These are phyloP conservation scores for Sclerurus mexicanus DNA, from an alignment of 2,113 vertebrate species.

Conservation along the genomic window DNA sequence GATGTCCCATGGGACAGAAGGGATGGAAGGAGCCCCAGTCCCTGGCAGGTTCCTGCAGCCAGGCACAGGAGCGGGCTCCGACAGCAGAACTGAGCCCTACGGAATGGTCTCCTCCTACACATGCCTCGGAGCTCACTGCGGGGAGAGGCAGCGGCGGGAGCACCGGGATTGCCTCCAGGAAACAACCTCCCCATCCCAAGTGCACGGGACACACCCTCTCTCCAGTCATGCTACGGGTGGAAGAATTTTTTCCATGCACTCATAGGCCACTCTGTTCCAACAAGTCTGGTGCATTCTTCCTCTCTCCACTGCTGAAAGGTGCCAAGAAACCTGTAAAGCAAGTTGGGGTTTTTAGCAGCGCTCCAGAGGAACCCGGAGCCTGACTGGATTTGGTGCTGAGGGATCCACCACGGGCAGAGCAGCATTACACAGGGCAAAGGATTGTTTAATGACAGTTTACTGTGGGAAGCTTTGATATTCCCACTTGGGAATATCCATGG, in stretches of 20 bases:
- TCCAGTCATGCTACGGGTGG: background rate
- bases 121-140: background rate
- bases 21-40: background rate
- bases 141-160: background rate
- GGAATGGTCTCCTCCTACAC: background rate
- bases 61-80: background rate
- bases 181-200: slow-evolving; percentile 16
- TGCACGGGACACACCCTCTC: background rate
- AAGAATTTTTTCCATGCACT: slow-evolving; percentile 7
- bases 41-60: background rate
- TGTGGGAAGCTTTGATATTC: background rate
- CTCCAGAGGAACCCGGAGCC: background rate
- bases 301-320: background rate
- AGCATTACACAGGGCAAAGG: background rate
- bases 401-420: background rate
- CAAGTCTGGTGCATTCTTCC: slow-evolving; percentile 28
- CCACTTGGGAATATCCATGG: background rate
- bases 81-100: background rate
- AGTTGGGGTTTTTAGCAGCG: background rate
- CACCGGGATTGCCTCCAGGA: background rate
- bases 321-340: slow-evolving; percentile 16
- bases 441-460: background rate
- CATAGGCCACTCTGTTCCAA: background rate
- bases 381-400: background rate
- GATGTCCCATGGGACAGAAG: accelerated